A percentile compares a stretch with the other conserved stretches of the same genome.
Evolutionary conservation across 2,113 vertebrate genomes (phyloP).

Genomic region (Saccopteryx leptura): DNA sequence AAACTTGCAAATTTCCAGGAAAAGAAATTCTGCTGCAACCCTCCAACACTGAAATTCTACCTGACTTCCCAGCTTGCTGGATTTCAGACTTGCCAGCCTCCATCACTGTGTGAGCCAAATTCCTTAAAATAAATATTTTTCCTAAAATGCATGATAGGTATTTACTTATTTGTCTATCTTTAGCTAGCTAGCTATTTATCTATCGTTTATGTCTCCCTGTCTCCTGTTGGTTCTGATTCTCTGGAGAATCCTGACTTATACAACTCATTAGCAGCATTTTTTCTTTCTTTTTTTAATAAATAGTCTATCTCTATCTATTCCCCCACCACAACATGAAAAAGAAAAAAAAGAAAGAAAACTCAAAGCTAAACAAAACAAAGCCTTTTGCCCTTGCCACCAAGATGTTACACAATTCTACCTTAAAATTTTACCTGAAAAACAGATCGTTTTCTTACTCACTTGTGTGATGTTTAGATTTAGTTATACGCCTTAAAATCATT

Average conservation of each 20-base stretch:
- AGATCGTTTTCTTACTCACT: neutral
- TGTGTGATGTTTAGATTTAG: neutral
- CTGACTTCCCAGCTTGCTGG: neutral
- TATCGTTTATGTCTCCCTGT: neutral
- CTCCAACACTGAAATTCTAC: neutral
- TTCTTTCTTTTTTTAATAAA: neutral
- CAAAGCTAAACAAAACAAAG: neutral
- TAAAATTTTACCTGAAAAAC: neutral
- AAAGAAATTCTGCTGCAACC: conserved; percentile 4
- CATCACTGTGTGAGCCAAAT: neutral
- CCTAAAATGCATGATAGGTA: neutral
- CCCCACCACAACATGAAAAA: neutral
- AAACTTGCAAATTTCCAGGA: neutral
- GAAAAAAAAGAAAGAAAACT: neutral
- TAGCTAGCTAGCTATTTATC: neutral
- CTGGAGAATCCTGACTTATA: neutral
- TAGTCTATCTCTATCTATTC: neutral
- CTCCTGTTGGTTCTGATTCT: neutral
- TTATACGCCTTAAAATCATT: neutral
- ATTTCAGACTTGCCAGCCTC: neutral
- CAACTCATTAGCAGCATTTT: neutral
- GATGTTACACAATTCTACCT: neutral
- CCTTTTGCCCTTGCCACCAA: neutral
- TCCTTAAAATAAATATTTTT: neutral
- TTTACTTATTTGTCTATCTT: neutral